phyloP scores from a whole-genome alignment of 2,113 vertebrate species.

The Cavia porcellus region DNA sequence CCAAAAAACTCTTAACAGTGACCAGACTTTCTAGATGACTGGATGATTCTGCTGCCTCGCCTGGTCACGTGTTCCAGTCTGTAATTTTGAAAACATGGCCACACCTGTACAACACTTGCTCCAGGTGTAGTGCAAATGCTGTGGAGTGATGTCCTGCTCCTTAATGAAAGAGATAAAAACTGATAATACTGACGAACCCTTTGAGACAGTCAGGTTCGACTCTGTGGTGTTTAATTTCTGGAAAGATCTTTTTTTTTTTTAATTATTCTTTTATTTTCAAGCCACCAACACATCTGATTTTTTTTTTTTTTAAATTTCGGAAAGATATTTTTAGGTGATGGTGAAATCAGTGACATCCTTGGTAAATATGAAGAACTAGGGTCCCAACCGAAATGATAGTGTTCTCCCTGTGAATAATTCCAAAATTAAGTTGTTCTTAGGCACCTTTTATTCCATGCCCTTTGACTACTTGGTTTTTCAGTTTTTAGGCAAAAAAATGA shows the following conservation, averaged over 20 bases:
- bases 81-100: neutral
- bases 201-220: neutral
- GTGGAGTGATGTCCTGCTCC: neutral
- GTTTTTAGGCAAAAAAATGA: constrained; percentile 50
- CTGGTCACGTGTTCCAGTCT: neutral
- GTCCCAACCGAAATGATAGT: neutral
- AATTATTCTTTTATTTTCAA: too few relatives aligned
- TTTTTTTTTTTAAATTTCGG: constrained; percentile 1
- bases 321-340: neutral
- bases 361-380: neutral
- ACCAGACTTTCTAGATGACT: neutral
- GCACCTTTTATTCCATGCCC: neutral
- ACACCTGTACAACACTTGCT: neutral
- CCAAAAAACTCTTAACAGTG: too few relatives aligned
- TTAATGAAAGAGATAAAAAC: neutral
- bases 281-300: too few relatives aligned
- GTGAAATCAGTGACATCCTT: neutral
- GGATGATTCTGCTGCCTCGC: neutral
- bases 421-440: neutral
- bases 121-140: neutral
- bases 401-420: neutral
- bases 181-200: neutral
- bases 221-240: constrained; percentile 21
- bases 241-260: neutral
- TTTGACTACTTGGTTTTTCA: constrained; percentile 38